Conservation (phyloP, 2,797 vertebrate genomes). For the Eptatretus atami region DNA sequence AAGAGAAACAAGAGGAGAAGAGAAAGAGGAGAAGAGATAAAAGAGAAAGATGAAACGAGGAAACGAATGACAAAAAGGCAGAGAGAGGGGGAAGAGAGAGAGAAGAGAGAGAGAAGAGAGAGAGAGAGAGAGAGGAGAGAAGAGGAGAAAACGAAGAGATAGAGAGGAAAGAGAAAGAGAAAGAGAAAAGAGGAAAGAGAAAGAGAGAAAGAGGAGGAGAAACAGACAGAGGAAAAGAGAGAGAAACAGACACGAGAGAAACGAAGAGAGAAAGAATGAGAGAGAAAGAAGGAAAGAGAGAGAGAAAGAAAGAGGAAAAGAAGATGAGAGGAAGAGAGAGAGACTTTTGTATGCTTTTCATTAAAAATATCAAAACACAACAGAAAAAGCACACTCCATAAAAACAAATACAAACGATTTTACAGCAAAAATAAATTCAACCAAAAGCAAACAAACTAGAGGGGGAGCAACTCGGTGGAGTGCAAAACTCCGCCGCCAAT, state of each 20-base stretch:
- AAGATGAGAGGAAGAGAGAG: conserved; percentile 11
- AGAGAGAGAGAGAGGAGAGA: no score
- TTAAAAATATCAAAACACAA: no score
- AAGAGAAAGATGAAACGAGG: not conserved
- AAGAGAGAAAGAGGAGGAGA: no score
- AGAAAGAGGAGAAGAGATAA: not conserved
- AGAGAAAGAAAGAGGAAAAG: not conserved
- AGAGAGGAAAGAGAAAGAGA: not conserved
- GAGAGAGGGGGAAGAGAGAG: not conserved
- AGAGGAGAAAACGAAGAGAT: not conserved
- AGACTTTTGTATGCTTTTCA: not conserved
- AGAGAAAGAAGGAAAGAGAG: conserved; percentile 8
- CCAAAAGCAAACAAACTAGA: no score
- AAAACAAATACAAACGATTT: no score
- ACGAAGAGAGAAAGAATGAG: not conserved
- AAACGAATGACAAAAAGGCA: not conserved
- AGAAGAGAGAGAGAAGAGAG: not conserved
- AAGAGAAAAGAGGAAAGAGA: not conserved
- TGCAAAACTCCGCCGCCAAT: no score
- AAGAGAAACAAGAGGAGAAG: not conserved
- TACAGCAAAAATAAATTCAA: no score
- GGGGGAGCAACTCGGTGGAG: no score
- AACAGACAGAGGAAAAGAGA: no score
- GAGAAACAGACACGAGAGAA: no score
- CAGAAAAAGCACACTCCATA: no score